These are phyloP conservation scores for Uria aalge DNA, from an alignment of 2,113 vertebrate species.

Conservation along the genomic window DNA sequence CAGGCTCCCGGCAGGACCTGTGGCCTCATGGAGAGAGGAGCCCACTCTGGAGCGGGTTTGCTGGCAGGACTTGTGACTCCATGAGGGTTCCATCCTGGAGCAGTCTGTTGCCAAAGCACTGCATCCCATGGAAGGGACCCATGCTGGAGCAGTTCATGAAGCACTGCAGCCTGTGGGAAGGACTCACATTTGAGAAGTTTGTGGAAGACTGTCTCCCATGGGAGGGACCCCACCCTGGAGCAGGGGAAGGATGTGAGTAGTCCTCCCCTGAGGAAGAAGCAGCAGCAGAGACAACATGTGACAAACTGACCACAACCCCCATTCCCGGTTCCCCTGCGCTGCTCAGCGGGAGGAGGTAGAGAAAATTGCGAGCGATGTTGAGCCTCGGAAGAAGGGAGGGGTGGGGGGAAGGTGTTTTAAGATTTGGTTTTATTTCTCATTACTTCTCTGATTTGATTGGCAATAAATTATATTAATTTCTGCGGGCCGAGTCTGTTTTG, in stretches of 20 bases:
- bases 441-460: background rate
- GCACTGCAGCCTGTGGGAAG: rapidly evolving
- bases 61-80: background rate
- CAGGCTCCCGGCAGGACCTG: background rate
- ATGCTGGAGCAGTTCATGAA: background rate
- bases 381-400: background rate
- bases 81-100: rapidly evolving
- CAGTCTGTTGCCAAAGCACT: background rate
- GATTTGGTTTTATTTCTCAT: background rate
- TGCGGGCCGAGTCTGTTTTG: rapidly evolving
- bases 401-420: background rate
- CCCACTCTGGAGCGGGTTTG: background rate
- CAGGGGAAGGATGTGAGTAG: background rate
- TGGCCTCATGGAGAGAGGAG: background rate
- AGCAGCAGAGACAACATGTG: rapidly evolving
- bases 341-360: rapidly evolving
- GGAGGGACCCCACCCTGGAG: rapidly evolving
- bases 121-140: background rate
- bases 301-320: background rate
- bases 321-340: rapidly evolving
- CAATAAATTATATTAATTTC: background rate
- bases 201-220: rapidly evolving
- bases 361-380: background rate
- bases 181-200: rapidly evolving
- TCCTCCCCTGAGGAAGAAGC: background rate